phyloP scores from a whole-genome alignment of 2,113 vertebrate genomes.

The Pseudois nayaur region DNA sequence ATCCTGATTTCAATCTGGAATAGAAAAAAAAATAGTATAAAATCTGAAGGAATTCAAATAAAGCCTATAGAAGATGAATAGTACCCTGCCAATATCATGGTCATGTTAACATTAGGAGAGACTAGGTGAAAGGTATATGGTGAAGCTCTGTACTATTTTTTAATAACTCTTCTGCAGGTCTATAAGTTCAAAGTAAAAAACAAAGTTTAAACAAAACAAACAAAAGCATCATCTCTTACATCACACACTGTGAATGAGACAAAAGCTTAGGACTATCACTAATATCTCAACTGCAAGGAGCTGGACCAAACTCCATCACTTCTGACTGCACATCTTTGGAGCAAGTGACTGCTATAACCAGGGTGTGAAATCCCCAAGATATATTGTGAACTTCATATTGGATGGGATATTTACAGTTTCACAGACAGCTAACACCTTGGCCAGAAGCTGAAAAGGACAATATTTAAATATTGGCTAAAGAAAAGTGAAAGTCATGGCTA shows the following conservation, averaged over 20 bases:
- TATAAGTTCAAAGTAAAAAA: not conserved
- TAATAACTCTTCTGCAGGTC: not conserved
- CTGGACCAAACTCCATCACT: not conserved
- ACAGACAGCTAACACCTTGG: not conserved
- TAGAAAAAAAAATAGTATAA: not conserved
- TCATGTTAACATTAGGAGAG: not conserved
- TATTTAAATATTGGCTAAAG: not conserved
- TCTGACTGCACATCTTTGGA: not conserved
- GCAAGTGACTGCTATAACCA: not conserved
- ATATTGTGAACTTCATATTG: not conserved
- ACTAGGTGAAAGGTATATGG: not conserved
- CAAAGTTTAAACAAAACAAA: not conserved
- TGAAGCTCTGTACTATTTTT: not conserved
- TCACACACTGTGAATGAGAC: not conserved
- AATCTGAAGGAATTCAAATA: not conserved
- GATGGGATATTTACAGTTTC: not conserved
- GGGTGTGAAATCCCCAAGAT: not conserved
- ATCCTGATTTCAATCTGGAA: not conserved
- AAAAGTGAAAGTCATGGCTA: not conserved
- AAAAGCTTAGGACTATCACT: not conserved
- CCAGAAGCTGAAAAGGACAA: not conserved
- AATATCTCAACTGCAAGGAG: not conserved
- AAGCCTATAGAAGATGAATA: not conserved
- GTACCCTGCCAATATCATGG: not conserved
- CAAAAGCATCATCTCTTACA: not conserved